A percentile compares a stretch with the other conserved stretches of the same genome.
Conservation (phyloP, 1,140 invertebrate genomes). For the Drosophila dunni region DNA sequence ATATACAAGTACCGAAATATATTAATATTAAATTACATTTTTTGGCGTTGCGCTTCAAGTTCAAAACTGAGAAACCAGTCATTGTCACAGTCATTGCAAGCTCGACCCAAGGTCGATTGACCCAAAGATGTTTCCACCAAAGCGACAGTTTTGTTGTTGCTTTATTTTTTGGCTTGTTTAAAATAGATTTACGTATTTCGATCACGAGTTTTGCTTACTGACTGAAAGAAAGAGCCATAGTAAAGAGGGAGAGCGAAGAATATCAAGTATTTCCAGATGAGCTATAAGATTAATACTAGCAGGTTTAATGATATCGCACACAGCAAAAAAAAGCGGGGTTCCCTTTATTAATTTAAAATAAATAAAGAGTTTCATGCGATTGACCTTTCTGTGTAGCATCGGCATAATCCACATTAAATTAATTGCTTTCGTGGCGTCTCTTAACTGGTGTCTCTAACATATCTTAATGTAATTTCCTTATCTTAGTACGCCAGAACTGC, state of each 20-base stretch:
- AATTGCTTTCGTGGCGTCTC: too few species aligned
- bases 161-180: conserved; percentile 4
- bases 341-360: too few species aligned
- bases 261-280: conserved; percentile 8
- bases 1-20: conserved; percentile 23
- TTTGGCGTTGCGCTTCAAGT: conserved; percentile 56
- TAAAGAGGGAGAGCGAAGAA: neutral
- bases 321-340: neutral
- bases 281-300: neutral
- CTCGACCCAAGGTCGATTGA: conserved; percentile 57
- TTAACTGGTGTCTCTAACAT: neutral
- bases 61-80: conserved; percentile 63
- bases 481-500: conserved; percentile 67
- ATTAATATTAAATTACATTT: conserved; percentile 37
- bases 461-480: neutral
- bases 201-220: conserved; percentile 35
- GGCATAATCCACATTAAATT: too few species aligned
- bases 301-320: neutral
- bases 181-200: conserved; percentile 14
- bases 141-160: conserved; percentile 7
- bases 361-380: too few species aligned
- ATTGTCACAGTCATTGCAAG: conserved; percentile 59
- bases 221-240: conserved; percentile 2
- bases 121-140: conserved; percentile 57
- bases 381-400: too few species aligned